These are phyloP conservation scores for Pseudomyrmex pallidus DNA, from an alignment of 1,140 invertebrate genomes.

Conservation along the genomic window DNA sequence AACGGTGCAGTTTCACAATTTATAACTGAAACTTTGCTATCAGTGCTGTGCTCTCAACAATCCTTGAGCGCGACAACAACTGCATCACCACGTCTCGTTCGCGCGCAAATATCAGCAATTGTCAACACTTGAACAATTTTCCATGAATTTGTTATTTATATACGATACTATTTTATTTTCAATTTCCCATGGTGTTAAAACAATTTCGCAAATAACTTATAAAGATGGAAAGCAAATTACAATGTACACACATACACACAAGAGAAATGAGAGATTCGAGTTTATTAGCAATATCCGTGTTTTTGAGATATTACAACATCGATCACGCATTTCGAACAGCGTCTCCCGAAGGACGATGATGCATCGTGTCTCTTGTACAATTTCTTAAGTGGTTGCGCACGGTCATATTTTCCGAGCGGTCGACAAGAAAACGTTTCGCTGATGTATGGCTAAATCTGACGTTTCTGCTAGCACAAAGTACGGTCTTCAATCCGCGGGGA, in stretches of 20 bases:
- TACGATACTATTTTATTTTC: background rate
- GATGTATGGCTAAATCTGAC: slow-evolving; percentile 54
- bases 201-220: background rate
- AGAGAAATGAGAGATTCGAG: too few species aligned
- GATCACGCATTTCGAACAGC: slow-evolving; percentile 51
- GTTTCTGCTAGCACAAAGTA: slow-evolving; percentile 27
- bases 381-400: slow-evolving; percentile 57
- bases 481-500: slow-evolving; percentile 18
- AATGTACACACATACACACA: too few species aligned
- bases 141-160: background rate
- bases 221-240: background rate
- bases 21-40: slow-evolving; percentile 55
- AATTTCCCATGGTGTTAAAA: background rate
- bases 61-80: slow-evolving; percentile 12
- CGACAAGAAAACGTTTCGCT: slow-evolving; percentile 35
- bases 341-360: slow-evolving; percentile 44
- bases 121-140: slow-evolving; percentile 9
- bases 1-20: slow-evolving; percentile 57
- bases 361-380: slow-evolving; percentile 61
- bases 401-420: slow-evolving; percentile 42
- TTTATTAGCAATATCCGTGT: slow-evolving; percentile 46
- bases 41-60: background rate
- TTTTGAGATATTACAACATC: slow-evolving; percentile 61
- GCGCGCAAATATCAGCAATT: background rate
- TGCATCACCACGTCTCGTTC: background rate